Evolutionary conservation across 2,113 vertebrate genomes (phyloP).

Genomic region (Toxotes jaculatrix): DNA sequence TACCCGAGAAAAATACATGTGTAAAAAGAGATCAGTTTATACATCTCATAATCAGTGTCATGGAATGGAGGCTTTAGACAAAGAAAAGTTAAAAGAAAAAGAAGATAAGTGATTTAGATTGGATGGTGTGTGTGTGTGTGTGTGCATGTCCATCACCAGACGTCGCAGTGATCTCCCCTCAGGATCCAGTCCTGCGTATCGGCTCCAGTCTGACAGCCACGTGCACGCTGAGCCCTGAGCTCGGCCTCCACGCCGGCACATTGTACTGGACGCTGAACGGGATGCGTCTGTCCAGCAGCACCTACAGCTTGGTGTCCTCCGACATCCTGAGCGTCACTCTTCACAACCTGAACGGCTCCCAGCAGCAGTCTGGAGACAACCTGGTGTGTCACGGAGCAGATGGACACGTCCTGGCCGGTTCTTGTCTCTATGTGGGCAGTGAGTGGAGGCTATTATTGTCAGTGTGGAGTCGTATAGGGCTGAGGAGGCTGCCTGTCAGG

Average conservation of each 20-base stretch:
- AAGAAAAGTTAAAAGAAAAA: too few relatives aligned
- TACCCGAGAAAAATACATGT: background rate
- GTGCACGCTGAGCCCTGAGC: constrained; percentile 86
- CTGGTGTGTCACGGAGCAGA: constrained; percentile 91
- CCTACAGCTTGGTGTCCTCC: constrained; percentile 82
- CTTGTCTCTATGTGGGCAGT: constrained; percentile 95
- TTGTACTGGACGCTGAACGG: constrained; percentile 95
- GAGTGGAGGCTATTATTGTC: constrained; percentile 71
- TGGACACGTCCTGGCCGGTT: constrained; percentile 91
- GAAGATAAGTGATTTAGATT: too few relatives aligned
- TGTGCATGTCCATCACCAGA: constrained; percentile 81
- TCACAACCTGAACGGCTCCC: constrained; percentile 90
- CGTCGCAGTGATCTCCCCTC: constrained; percentile 89
- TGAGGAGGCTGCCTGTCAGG: background rate
- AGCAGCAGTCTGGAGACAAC: constrained; percentile 95
- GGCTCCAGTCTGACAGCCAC: constrained; percentile 91
- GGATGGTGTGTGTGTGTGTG: too few relatives aligned
- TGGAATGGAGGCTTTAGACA: too few relatives aligned
- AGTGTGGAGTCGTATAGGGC: background rate
- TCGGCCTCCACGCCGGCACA: constrained; percentile 81
- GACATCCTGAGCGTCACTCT: constrained; percentile 86
- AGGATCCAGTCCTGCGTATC: constrained; percentile 90
- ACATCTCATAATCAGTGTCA: too few relatives aligned
- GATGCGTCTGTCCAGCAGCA: constrained; percentile 83
- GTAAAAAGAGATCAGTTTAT: background rate